Conservation (phyloP, 1,140 invertebrate genomes). For the Leptinotarsa lineolata region DNA sequence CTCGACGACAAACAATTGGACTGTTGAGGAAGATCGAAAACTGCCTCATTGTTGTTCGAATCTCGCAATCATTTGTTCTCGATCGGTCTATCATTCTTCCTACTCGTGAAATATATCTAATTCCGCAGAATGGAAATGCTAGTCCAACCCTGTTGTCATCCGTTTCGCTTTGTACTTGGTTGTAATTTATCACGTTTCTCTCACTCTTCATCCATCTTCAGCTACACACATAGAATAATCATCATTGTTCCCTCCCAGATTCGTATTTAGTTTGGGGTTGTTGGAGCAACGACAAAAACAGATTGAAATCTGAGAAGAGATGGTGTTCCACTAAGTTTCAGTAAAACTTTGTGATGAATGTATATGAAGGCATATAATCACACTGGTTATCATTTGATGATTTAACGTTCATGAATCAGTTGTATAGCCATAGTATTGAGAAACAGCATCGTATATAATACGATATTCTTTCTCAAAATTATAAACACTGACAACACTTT, state of each 20-base stretch:
- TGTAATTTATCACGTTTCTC: slow-evolving; percentile 17
- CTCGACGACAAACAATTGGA: background rate
- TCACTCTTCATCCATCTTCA: slow-evolving; percentile 21
- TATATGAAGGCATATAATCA: too few relatives aligned
- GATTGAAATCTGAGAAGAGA: background rate
- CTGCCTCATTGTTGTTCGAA: background rate
- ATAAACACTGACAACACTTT: too few relatives aligned
- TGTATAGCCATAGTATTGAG: too few relatives aligned
- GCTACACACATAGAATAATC: slow-evolving; percentile 16
- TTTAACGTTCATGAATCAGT: too few relatives aligned
- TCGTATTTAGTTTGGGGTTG: slow-evolving; percentile 14
- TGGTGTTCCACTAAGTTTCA: too few relatives aligned
- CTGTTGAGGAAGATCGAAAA: background rate
- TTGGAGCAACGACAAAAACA: background rate
- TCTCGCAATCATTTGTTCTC: background rate
- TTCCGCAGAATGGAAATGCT: background rate
- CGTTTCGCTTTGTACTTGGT: background rate
- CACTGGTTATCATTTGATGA: too few relatives aligned
- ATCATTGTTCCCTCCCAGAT: slow-evolving; percentile 21
- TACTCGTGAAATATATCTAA: background rate
- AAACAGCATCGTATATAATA: too few relatives aligned
- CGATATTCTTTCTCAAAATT: too few relatives aligned
- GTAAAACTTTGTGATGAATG: too few relatives aligned
- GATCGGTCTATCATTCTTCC: background rate
- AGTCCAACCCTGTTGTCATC: background rate